Evolutionary conservation across 1,140 invertebrate genomes (phyloP).

Genomic region (Periplaneta americana): DNA sequence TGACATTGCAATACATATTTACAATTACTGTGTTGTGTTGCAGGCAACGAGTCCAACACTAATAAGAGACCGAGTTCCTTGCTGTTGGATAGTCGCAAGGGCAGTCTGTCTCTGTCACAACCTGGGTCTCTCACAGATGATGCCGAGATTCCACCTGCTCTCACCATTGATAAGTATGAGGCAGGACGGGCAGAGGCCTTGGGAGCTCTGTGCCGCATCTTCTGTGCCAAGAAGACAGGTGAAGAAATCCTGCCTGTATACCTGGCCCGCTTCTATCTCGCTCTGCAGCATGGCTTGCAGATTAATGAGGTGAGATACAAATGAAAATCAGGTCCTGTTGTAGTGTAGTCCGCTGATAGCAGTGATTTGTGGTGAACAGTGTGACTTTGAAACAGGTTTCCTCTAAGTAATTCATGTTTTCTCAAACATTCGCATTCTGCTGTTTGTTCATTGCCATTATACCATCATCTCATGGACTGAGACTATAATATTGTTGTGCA

Average conservation of each 20-base stretch:
- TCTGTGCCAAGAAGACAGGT: slow-evolving; percentile 93
- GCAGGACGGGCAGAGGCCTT: slow-evolving; percentile 91
- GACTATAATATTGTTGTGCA: too few species aligned
- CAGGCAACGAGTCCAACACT: not conserved
- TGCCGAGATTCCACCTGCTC: slow-evolving; percentile 16
- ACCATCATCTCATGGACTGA: too few species aligned
- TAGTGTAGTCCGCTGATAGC: too few species aligned
- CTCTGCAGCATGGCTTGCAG: slow-evolving; percentile 81
- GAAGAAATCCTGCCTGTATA: slow-evolving; percentile 94
- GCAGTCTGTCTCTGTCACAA: slow-evolving; percentile 25
- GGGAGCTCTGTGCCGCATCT: slow-evolving; percentile 89
- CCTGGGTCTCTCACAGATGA: slow-evolving; percentile 27
- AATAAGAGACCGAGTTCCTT: slow-evolving; percentile 22
- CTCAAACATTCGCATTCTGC: too few species aligned
- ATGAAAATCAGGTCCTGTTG: not conserved
- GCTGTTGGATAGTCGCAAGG: slow-evolving; percentile 20
- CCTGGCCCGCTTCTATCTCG: slow-evolving; percentile 90
- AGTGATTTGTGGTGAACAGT: too few species aligned
- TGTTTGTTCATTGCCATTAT: too few species aligned
- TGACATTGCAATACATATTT: too few species aligned
- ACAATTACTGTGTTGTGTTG: not conserved
- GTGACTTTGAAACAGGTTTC: too few species aligned
- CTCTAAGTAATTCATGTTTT: too few species aligned
- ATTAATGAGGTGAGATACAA: slow-evolving; percentile 42
- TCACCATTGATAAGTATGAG: slow-evolving; percentile 55